These are phyloP conservation scores for Lagria hirta DNA, from an alignment of 2,888 invertebrate species.

Conservation along the genomic window DNA sequence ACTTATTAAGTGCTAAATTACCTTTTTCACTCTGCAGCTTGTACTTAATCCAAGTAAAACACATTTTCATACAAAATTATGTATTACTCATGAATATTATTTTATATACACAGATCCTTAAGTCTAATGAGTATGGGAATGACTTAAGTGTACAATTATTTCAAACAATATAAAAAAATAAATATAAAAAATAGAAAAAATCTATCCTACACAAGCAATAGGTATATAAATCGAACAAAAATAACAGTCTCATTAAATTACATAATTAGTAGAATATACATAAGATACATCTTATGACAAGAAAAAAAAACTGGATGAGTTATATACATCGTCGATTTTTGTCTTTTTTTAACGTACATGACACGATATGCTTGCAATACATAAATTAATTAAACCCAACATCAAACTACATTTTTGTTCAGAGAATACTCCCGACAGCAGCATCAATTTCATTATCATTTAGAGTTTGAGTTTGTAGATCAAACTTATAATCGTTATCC, in stretches of 20 bases:
- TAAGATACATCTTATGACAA: slow-evolving; percentile 5
- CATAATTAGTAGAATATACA: slow-evolving; percentile 14
- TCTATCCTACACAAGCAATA: slow-evolving; percentile 26
- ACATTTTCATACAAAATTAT: slow-evolving; percentile 31
- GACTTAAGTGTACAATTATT: slow-evolving; percentile 31
- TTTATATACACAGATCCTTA: slow-evolving; percentile 36
- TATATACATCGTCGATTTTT: slow-evolving; percentile 15
- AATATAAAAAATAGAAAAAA: slow-evolving; percentile 36
- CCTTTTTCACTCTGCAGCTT: no score
- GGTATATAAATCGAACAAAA: slow-evolving; percentile 13
- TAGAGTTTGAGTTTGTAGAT: slow-evolving; percentile 42
- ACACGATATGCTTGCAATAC: slow-evolving; percentile 12
- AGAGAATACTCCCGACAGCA: slow-evolving; percentile 52
- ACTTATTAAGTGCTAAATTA: no score
- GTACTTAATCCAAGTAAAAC: no score
- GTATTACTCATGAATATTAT: slow-evolving; percentile 32
- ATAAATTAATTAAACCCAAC: slow-evolving; percentile 18
- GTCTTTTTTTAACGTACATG: slow-evolving; percentile 3
- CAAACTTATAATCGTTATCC: slow-evolving; percentile 33
- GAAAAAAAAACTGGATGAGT: slow-evolving; percentile 8
- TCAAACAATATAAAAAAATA: slow-evolving; percentile 34
- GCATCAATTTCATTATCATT: slow-evolving; percentile 52
- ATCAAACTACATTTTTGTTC: slow-evolving; percentile 22
- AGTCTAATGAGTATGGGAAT: slow-evolving; percentile 36
- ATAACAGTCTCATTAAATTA: slow-evolving; percentile 21